Percentiles rank a stretch among this genome's conserved stretches.
These are phyloP conservation scores for Leptinotarsa haldemani DNA, from an alignment of 2,888 invertebrate genomes.

Conservation along the genomic window DNA sequence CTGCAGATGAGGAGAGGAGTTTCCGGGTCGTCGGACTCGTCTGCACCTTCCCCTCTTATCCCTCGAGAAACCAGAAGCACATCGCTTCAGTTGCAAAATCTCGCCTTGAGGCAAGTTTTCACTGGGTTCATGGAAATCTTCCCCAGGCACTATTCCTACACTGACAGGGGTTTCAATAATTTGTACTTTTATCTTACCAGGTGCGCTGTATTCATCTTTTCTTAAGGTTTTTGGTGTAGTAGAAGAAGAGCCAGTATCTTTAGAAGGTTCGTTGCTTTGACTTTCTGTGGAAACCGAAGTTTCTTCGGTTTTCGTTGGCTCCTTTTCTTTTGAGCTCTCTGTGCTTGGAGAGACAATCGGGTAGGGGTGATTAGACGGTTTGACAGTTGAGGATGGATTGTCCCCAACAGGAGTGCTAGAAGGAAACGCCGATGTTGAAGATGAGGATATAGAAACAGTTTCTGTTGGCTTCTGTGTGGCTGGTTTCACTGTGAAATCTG, in stretches of 20 bases:
- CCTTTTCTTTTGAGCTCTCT: conserved; percentile 29
- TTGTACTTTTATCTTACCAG: conserved; percentile 57
- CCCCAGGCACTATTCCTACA: conserved; percentile 44
- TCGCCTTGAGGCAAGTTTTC: conserved; percentile 52
- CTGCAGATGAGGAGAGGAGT: conserved; percentile 46
- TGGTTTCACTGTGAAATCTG: conserved; percentile 77
- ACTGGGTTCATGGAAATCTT: conserved; percentile 34
- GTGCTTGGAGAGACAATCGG: conserved; percentile 28
- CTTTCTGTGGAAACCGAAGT: conserved; percentile 16
- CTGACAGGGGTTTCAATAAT: conserved; percentile 49
- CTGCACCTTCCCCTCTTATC: conserved; percentile 64
- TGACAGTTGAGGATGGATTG: conserved; percentile 20
- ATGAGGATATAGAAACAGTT: conserved; percentile 28
- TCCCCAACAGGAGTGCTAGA: conserved; percentile 21
- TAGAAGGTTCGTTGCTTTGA: not conserved
- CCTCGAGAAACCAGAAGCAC: conserved; percentile 59
- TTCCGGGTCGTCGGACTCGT: conserved; percentile 57
- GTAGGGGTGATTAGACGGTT: conserved; percentile 28
- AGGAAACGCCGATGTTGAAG: conserved; percentile 29
- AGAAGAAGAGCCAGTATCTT: conserved; percentile 11
- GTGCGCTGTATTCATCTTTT: conserved; percentile 39
- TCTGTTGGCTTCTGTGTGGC: conserved; percentile 47
- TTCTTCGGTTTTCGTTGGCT: conserved; percentile 28
- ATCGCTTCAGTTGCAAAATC: conserved; percentile 55
- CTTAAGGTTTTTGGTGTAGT: conserved; percentile 24